Evolutionary conservation across 2,888 invertebrate species (phyloP).

Genomic region (Acanthosoma haemorrhoidale): DNA sequence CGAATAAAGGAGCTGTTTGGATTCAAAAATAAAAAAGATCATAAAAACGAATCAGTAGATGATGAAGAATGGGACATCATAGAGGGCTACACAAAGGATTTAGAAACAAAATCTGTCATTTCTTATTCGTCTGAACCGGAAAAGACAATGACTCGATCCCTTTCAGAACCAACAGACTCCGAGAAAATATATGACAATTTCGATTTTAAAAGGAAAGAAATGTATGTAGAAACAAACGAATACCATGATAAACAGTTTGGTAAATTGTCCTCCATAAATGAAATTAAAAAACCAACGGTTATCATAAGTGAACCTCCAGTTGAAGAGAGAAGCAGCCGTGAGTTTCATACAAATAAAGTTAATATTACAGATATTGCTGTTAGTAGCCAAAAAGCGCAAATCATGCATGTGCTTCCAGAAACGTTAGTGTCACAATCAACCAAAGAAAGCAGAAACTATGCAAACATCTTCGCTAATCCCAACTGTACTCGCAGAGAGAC

Average conservation of each 20-base stretch:
- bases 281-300: neutral
- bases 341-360: neutral
- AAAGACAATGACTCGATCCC: neutral
- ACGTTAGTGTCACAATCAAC: neutral
- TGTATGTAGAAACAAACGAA: neutral
- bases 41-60: neutral
- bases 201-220: neutral
- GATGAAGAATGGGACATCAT: slow-evolving; percentile 22
- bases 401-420: neutral
- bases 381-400: neutral
- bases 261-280: neutral
- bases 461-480: too few relatives aligned
- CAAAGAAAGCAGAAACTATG: neutral
- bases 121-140: neutral
- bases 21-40: slow-evolving; percentile 18
- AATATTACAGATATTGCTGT: neutral
- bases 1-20: slow-evolving; percentile 35
- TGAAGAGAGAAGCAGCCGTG: neutral
- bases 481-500: neutral
- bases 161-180: neutral
- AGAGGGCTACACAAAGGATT: neutral
- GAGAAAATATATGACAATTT: slow-evolving; percentile 21
- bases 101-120: slow-evolving; percentile 5
- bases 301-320: neutral
- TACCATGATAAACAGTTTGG: neutral